These are phyloP conservation scores for Drosophila neonasuta DNA, from an alignment of 2,888 invertebrate species.

Conservation along the genomic window DNA sequence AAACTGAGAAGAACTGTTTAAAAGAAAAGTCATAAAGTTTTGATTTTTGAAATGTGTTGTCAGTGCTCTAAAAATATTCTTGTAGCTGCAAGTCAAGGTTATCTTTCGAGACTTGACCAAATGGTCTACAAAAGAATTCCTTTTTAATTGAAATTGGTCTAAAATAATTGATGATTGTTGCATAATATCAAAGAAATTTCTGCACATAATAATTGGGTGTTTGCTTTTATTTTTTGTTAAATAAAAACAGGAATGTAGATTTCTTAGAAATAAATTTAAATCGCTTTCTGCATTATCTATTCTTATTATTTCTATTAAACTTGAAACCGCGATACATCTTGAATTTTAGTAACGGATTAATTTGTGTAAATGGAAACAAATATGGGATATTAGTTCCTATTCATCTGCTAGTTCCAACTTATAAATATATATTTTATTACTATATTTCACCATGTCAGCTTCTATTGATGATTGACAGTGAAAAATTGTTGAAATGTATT, in stretches of 20 bases:
- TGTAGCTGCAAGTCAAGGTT: conserved; percentile 1
- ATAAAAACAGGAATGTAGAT: no score
- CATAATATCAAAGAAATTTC: neutral
- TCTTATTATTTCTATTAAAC: no score
- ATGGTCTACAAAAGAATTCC: neutral
- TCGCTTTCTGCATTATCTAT: no score
- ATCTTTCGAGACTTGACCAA: neutral
- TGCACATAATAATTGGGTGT: no score
- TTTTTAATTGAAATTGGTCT: neutral
- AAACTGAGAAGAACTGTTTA: neutral
- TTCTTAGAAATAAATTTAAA: no score
- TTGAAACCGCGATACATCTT: no score
- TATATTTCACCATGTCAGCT: neutral
- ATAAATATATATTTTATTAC: no score
- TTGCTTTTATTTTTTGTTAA: no score
- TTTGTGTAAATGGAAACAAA: no score
- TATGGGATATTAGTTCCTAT: no score
- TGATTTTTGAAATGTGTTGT: conserved; percentile 5
- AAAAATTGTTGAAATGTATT: neutral
- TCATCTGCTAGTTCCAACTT: no score
- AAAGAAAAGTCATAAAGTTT: conserved; percentile 4
- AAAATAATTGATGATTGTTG: neutral
- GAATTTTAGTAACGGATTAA: no score
- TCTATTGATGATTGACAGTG: neutral
- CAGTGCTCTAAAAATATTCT: conserved; percentile 3